Evolutionary conservation across 2,888 invertebrate genomes (phyloP).

Genomic region (Pristionchus arcanus): DNA sequence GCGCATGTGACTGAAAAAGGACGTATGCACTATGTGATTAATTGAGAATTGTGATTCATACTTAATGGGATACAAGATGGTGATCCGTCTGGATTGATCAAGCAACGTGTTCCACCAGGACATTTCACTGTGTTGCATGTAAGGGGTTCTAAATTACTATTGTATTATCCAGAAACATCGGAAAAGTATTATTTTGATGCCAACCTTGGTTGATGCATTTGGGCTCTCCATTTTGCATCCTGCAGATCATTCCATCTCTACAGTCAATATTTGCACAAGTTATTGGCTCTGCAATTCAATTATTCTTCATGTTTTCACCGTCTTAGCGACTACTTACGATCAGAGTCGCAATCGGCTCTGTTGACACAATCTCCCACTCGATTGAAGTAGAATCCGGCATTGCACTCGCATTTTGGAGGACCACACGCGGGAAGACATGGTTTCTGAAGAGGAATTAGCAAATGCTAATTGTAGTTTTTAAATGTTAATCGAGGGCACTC

Average conservation of each 20-base stretch:
- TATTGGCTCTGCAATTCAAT: neutral
- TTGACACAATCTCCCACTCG: slow-evolving; percentile 26
- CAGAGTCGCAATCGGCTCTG: neutral
- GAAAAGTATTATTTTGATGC: neutral
- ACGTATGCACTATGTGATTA: neutral
- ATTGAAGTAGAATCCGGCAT: neutral
- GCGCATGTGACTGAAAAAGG: slow-evolving; percentile 33
- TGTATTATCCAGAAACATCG: neutral
- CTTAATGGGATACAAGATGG: neutral
- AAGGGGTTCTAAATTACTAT: neutral
- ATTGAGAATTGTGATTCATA: no score
- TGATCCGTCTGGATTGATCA: slow-evolving; percentile 9
- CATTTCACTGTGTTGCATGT: slow-evolving; percentile 11
- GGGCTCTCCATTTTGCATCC: slow-evolving; percentile 5
- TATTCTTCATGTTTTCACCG: no score
- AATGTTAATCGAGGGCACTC: no score
- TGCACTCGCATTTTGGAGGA: slow-evolving; percentile 1
- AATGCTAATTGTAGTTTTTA: no score
- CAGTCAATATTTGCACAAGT: slow-evolving; percentile 31
- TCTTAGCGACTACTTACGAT: neutral
- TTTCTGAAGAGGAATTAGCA: neutral
- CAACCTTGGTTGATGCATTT: neutral
- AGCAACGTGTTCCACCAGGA: neutral
- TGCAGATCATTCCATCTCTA: slow-evolving; percentile 5
- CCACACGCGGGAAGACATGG: neutral